Evolutionary conservation across 1,140 invertebrate genomes (phyloP).

Genomic region (Limonius californicus): DNA sequence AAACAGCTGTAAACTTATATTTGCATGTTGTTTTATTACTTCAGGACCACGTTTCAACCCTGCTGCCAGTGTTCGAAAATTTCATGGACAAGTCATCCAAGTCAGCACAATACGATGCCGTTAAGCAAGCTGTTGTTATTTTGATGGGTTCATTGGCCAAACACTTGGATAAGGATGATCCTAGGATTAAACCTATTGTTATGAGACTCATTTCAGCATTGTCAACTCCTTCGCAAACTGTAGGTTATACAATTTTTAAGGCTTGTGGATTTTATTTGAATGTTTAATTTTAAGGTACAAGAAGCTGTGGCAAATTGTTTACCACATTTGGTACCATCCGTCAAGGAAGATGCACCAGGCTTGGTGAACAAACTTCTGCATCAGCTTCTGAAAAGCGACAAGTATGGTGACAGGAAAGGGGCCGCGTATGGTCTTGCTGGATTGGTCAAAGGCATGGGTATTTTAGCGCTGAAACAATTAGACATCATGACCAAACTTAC

Average conservation of each 20-base stretch:
- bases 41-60: slow-evolving; percentile 62
- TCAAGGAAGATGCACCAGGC: slow-evolving; percentile 84
- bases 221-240: slow-evolving; percentile 93
- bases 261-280: too few relatives aligned
- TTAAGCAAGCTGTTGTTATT: slow-evolving; percentile 93
- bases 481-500: slow-evolving; percentile 95
- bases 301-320: slow-evolving; percentile 96
- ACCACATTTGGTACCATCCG: slow-evolving; percentile 86
- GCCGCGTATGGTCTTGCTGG: slow-evolving; percentile 88
- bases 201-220: slow-evolving; percentile 85
- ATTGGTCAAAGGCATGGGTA: slow-evolving; percentile 93
- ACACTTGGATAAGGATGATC: slow-evolving; percentile 89
- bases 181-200: slow-evolving; percentile 88
- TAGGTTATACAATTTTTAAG: too few relatives aligned
- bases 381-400: slow-evolving; percentile 87
- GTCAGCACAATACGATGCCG: slow-evolving; percentile 85
- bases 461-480: slow-evolving; percentile 89
- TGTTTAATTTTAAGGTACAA: slow-evolving; percentile 72
- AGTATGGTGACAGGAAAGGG: slow-evolving; percentile 94
- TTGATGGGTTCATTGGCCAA: slow-evolving; percentile 94
- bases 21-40: slow-evolving; percentile 20
- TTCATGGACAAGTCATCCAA: slow-evolving; percentile 88
- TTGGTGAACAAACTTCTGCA: slow-evolving; percentile 86
- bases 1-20: background rate
- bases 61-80: slow-evolving; percentile 86